phyloP scores from a whole-genome alignment of 2,888 invertebrate genomes.

The Chrysodeixis includens region DNA sequence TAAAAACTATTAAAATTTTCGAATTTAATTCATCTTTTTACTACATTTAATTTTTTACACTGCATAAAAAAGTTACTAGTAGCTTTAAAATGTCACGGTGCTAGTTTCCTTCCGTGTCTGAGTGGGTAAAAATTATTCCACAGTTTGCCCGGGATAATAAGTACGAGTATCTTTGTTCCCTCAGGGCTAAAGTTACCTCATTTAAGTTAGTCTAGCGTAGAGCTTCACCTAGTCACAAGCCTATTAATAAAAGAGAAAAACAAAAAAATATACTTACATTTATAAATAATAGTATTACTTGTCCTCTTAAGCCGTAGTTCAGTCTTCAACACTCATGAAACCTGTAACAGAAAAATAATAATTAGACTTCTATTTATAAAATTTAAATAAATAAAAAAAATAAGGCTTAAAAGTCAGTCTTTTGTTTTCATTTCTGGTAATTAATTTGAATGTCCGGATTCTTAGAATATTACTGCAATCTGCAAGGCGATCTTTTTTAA shows the following conservation, averaged over 20 bases:
- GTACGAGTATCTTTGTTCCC: neutral
- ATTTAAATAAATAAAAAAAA: neutral
- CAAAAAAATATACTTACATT: constrained; percentile 37
- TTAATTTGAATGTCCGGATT: constrained; percentile 50
- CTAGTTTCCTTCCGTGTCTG: constrained; percentile 3
- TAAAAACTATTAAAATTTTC: too few species aligned
- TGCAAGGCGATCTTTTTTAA: constrained; percentile 44
- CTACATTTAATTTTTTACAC: too few species aligned
- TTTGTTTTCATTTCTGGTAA: constrained; percentile 37
- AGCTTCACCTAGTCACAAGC: neutral
- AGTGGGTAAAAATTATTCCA: constrained; percentile 4
- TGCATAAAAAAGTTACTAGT: neutral
- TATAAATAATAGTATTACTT: constrained; percentile 30
- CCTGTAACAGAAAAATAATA: constrained; percentile 58
- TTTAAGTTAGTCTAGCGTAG: neutral
- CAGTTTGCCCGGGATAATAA: constrained; percentile 1
- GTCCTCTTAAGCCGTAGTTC: constrained; percentile 49
- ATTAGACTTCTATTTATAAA: constrained; percentile 30
- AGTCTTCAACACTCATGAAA: constrained; percentile 63
- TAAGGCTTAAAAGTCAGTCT: constrained; percentile 20
- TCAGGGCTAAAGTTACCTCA: neutral
- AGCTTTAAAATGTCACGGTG: neutral
- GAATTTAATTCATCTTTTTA: too few species aligned
- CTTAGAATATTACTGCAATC: constrained; percentile 31
- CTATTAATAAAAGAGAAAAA: neutral